Base-by-base conservation (phyloP, 2,797 vertebrate genomes). In the Neosilurus mollespiculum region DNA sequence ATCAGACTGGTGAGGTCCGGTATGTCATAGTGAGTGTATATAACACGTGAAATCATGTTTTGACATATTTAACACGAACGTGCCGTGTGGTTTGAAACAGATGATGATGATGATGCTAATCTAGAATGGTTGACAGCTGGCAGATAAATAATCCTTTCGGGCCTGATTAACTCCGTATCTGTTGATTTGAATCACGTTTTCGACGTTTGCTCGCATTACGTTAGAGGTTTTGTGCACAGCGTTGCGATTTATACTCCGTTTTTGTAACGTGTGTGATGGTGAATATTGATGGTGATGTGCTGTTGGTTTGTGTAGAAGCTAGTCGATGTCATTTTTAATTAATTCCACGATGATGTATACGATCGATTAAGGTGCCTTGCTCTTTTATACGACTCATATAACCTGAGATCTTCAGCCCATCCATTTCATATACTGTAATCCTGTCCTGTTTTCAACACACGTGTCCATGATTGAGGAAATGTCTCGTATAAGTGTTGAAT, bases 301-400 rank as follows among this genome's bases (percentile, higher is more conserved):
- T 85, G 83, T 91, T 86, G 20, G 75, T 83, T 49, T 81, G 58
- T 81, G 75, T 73, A 90, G 88, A 85, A 85, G 81, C 59, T 86
- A 78, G 86, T 87, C 90, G 84, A 78, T 84, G 85, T 90, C 88
- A 87, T 81, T 90, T 87, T 91, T 88, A 77, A 80, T 64, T 49
- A 24, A 65, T 76, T 87, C 86, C 78, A 77, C 90, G 85, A 86
- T 89, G 61, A 73, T 51, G 78, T 80, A 85, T 70, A 89, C 69
- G 66, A 83, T 84, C 75, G 84, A 78, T 90, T 86, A 87, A 91
- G 51, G 92, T 94, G 93, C 93, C 92, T 94, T 91, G 64, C 89
- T 92, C 83, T 81, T 88, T 87, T 80, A 89, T 69, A 20, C 82
- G 56, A 86, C 76, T 34, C 54, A 9, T 37, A 37, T 64, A 51